These are phyloP conservation scores for Troides aeacus DNA, from an alignment of 2,888 invertebrate genomes.

Conservation along the genomic window DNA sequence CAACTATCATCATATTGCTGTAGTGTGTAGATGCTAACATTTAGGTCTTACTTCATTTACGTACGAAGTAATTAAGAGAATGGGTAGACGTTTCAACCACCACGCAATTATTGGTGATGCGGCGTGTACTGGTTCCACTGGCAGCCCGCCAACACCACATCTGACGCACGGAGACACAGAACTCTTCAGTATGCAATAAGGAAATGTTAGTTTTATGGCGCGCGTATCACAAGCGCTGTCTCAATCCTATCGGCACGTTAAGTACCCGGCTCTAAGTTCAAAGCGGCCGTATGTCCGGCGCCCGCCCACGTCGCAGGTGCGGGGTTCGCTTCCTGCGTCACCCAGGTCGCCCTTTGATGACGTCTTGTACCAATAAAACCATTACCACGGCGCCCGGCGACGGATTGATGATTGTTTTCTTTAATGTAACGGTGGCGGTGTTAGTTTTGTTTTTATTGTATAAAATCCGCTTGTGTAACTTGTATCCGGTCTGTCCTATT, in stretches of 20 bases:
- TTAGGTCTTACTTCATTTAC: too few relatives aligned
- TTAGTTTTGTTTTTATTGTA: conserved; percentile 7
- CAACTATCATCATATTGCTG: too few relatives aligned
- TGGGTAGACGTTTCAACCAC: background rate
- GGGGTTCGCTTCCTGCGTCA: conserved; percentile 17
- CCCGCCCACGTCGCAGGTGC: conserved; percentile 24
- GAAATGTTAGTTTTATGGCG: conserved; percentile 21
- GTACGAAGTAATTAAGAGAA: background rate
- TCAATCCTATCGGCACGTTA: conserved; percentile 6
- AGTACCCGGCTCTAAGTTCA: conserved; percentile 12
- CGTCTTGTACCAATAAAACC: conserved; percentile 10
- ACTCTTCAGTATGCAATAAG: conserved; percentile 15
- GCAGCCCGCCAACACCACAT: conserved; percentile 3
- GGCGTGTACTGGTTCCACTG: conserved; percentile 4
- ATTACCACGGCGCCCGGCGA: conserved; percentile 10
- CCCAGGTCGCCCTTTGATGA: conserved; percentile 18
- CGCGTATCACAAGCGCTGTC: background rate
- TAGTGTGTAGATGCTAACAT: too few relatives aligned
- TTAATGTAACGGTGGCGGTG: conserved; percentile 6
- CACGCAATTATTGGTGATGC: background rate
- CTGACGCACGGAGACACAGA: conserved; percentile 1
- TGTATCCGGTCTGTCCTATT: conserved; percentile 5
- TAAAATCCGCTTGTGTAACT: conserved; percentile 3
- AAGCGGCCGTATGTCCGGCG: conserved; percentile 12
- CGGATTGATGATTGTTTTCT: conserved; percentile 25